phyloP scores from a whole-genome alignment of 1,140 invertebrate genomes.

The Apis florea region DNA sequence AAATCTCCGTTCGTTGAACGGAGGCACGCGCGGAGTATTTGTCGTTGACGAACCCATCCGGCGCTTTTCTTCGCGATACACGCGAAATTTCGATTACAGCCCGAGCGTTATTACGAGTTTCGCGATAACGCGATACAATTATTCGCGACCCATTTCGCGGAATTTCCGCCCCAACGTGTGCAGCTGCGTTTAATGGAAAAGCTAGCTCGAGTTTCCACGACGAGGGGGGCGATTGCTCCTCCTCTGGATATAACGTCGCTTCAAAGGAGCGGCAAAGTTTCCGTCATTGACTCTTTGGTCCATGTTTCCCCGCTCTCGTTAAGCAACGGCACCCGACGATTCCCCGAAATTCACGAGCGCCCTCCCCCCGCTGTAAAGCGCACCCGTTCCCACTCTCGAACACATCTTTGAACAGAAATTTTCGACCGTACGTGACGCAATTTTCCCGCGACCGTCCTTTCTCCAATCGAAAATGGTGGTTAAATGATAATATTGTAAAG shows the following conservation, averaged over 20 bases:
- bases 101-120: conserved; percentile 29
- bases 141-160: conserved; percentile 41
- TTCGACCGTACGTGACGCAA: too few relatives aligned
- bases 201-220: conserved; percentile 16
- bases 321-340: background rate
- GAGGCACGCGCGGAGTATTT: background rate
- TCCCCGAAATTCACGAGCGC: conserved; percentile 23
- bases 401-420: background rate
- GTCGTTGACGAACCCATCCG: background rate
- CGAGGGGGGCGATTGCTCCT: background rate
- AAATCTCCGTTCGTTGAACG: background rate
- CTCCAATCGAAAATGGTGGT: background rate
- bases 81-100: conserved; percentile 31
- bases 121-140: conserved; percentile 42
- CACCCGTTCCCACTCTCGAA: background rate
- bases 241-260: conserved; percentile 5
- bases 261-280: conserved; percentile 47
- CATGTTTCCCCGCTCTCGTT: conserved; percentile 10
- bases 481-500: background rate
- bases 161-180: conserved; percentile 24
- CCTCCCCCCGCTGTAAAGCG: background rate
- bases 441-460: background rate
- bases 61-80: conserved; percentile 31
- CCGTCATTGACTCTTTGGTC: conserved; percentile 45
- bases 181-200: conserved; percentile 48